phyloP scores from a whole-genome alignment of 2,888 invertebrate species.

The Tetragonula carbonaria region DNA sequence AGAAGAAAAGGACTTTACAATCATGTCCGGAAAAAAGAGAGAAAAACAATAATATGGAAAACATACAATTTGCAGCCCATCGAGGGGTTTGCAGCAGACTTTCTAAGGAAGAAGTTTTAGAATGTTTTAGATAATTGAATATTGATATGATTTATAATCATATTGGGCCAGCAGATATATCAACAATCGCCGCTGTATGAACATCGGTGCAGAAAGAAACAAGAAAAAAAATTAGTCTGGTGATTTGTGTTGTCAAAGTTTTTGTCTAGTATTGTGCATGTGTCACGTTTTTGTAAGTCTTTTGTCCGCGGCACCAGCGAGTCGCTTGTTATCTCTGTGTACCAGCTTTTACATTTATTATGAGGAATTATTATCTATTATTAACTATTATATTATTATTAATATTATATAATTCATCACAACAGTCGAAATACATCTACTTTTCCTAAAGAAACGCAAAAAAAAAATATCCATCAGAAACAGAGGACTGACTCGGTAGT shows the following conservation, averaged over 20 bases:
- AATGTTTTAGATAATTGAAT: conserved; percentile 83
- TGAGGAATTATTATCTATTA: conserved; percentile 73
- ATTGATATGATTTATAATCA: conserved; percentile 79
- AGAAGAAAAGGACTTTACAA: conserved; percentile 60
- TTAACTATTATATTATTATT: conserved; percentile 63
- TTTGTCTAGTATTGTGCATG: conserved; percentile 83
- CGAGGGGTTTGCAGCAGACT: conserved; percentile 75
- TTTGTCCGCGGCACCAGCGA: conserved; percentile 79
- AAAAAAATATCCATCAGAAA: conserved; percentile 56
- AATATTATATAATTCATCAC: conserved; percentile 69
- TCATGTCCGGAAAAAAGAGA: conserved; percentile 53
- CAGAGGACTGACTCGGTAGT: conserved; percentile 57
- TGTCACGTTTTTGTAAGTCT: conserved; percentile 82
- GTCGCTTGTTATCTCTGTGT: conserved; percentile 82
- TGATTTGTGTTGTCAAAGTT: conserved; percentile 83
- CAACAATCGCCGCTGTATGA: conserved; percentile 73
- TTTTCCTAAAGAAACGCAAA: conserved; percentile 62
- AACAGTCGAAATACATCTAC: conserved; percentile 72
- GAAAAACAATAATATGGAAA: neutral
- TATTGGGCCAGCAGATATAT: conserved; percentile 78
- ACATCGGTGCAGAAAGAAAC: conserved; percentile 74
- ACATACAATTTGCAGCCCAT: conserved; percentile 57
- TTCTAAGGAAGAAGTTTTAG: conserved; percentile 80
- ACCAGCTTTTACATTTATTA: conserved; percentile 83
- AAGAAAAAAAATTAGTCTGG: conserved; percentile 76